Evolutionary conservation across 2,888 invertebrate genomes (phyloP).

Genomic region (Tachina lurida): DNA sequence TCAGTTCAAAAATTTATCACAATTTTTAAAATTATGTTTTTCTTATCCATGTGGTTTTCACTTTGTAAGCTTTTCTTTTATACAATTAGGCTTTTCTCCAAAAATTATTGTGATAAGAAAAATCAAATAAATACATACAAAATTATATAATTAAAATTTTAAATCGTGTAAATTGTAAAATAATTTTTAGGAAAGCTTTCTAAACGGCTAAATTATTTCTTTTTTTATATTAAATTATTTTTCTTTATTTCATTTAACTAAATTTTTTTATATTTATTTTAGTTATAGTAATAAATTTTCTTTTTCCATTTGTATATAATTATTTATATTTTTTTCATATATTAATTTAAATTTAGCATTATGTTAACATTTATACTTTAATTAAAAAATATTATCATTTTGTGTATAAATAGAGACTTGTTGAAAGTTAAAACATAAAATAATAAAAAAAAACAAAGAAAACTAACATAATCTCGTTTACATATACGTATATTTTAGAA

Average conservation of each 20-base stretch:
- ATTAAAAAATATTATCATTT: conserved; percentile 53
- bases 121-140: too few species aligned
- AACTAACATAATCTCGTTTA: conserved; percentile 55
- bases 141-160: too few species aligned
- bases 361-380: conserved; percentile 69
- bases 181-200: conserved; percentile 29
- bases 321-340: conserved; percentile 50
- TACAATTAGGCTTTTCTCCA: too few species aligned
- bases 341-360: conserved; percentile 63
- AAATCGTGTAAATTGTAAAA: not conserved
- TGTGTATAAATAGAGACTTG: conserved; percentile 43
- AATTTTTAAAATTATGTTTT: too few species aligned
- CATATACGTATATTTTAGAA: conserved; percentile 2
- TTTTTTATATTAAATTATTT: conserved; percentile 66
- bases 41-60: too few species aligned
- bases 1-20: too few species aligned
- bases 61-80: too few species aligned
- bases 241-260: conserved; percentile 69
- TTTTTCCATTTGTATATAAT: conserved; percentile 57
- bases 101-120: too few species aligned
- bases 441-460: conserved; percentile 51
- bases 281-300: conserved; percentile 62
- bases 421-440: conserved; percentile 55
- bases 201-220: conserved; percentile 65
- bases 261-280: conserved; percentile 64